Evolutionary conservation across 1,140 invertebrate species (phyloP).

Genomic region (Mylabris phalerata): DNA sequence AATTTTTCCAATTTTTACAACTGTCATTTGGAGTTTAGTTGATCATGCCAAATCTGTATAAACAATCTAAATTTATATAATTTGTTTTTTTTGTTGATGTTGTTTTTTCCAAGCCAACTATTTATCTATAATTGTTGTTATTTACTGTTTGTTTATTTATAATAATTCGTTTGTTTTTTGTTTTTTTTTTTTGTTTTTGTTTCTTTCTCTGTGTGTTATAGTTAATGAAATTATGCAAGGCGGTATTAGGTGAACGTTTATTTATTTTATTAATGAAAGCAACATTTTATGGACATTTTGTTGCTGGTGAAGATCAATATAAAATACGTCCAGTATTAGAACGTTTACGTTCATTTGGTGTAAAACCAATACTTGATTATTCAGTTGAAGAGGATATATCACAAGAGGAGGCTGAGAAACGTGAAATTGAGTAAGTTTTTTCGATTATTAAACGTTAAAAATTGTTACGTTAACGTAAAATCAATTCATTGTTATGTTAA

Average conservation of each 20-base stretch:
- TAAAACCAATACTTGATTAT: conserved; percentile 98
- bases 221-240: conserved; percentile 80
- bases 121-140: too few relatives aligned
- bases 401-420: conserved; percentile 65
- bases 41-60: too few relatives aligned
- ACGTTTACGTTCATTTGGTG: conserved; percentile 85
- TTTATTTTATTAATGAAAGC: conserved; percentile 87
- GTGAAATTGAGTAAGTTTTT: conserved; percentile 79
- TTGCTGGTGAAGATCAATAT: conserved; percentile 87
- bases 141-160: too few relatives aligned
- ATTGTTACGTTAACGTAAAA: too few relatives aligned
- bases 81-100: too few relatives aligned
- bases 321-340: conserved; percentile 79
- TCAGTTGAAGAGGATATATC: conserved; percentile 95
- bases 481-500: too few relatives aligned
- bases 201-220: conserved; percentile 45
- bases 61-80: too few relatives aligned
- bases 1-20: too few relatives aligned
- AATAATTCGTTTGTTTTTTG: neutral
- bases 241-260: conserved; percentile 75
- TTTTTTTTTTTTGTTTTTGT: neutral
- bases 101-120: too few relatives aligned
- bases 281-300: conserved; percentile 98
- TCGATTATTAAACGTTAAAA: too few relatives aligned
- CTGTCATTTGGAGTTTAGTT: too few relatives aligned